Evolutionary conservation across 2,888 invertebrate species (phyloP), one percentile per base, ranked within the genome.

Genomic region (Hirtodrosophila alboralis): DNA sequence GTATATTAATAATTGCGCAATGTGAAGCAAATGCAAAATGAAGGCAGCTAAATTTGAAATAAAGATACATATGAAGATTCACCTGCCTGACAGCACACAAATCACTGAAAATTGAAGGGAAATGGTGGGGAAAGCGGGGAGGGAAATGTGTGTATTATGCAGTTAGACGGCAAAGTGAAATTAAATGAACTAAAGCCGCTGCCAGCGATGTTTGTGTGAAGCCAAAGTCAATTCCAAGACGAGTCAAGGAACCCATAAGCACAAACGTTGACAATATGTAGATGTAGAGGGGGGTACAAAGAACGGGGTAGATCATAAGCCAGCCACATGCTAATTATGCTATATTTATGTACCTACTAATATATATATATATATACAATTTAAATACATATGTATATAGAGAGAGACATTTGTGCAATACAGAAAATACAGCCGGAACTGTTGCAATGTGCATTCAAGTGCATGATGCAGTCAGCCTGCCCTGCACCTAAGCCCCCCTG

Each of bases 181-280:
- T 84, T 64, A 81, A 84, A 84, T 84, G 85, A 71, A 71, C 75
- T 75, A 47, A 66, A 34, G 54, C 64, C 54, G 36, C 54, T 16
- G 33, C 33, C 16, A 8, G 13, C 12, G 12, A 23, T 10, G n/a
- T n/a, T n/a, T n/a, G n/a, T n/a, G 40, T 14, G 30, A 36, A 60
- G 52, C 49, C 37, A 10, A 45, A 62, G 40, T 37, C 21, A 44
- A 36, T 9, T 44, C 27, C 14, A 16, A 56, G 58, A 40, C 51
- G 52, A 80, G 78, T 80, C 86, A 85, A 80, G 84, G 76, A 85
- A 85, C 85, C 58, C 80, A 68, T 63, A 65, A 71, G 61, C 81
- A 54, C 45, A 65, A 58, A 53, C 72, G 33, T 49, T 80, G 77
- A 80, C 80, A 77, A 75, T 75, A 57, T 40, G 60, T 57, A 56